phyloP scores from a whole-genome alignment of 2,797 vertebrate species.

The Pitangus sulphuratus region DNA sequence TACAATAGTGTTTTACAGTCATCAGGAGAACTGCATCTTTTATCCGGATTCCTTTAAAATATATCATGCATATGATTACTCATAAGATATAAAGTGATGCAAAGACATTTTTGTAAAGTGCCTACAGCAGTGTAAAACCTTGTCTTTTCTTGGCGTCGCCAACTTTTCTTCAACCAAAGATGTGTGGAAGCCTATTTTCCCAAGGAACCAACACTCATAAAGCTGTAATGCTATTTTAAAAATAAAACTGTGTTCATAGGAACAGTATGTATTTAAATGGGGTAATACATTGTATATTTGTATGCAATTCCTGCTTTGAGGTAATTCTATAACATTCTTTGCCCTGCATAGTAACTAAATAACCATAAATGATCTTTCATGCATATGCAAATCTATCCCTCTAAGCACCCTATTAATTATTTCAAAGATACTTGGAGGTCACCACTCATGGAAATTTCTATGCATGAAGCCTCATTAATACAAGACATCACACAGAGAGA shows the following conservation, averaged over 20 bases:
- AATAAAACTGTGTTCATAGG: not conserved
- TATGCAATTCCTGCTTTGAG: constrained; percentile 28
- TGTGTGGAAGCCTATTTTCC: not conserved
- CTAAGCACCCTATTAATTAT: constrained; percentile 80
- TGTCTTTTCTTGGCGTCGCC: not conserved
- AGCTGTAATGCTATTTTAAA: not conserved
- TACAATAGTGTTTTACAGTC: not conserved
- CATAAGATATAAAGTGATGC: not conserved
- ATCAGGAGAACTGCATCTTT: not conserved
- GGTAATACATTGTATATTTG: not conserved
- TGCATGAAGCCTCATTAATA: constrained; percentile 75
- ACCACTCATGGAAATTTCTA: constrained; percentile 68
- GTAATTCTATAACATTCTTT: constrained; percentile 20
- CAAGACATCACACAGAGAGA: constrained; percentile 54
- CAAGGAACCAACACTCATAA: not conserved
- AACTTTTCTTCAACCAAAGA: not conserved
- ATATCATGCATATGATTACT: constrained; percentile 6
- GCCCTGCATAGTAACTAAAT: constrained; percentile 60
- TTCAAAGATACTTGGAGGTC: constrained; percentile 79
- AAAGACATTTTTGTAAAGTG: constrained; percentile 11
- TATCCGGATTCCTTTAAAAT: constrained; percentile 14
- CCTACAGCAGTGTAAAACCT: constrained; percentile 13
- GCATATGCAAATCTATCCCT: constrained; percentile 74
- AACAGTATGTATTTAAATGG: not conserved
- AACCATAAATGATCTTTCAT: constrained; percentile 65